Evolutionary conservation across 2,797 vertebrate species (phyloP), one percentile per base, ranked within the genome.

Genomic region (Rhynchonycteris naso): DNA sequence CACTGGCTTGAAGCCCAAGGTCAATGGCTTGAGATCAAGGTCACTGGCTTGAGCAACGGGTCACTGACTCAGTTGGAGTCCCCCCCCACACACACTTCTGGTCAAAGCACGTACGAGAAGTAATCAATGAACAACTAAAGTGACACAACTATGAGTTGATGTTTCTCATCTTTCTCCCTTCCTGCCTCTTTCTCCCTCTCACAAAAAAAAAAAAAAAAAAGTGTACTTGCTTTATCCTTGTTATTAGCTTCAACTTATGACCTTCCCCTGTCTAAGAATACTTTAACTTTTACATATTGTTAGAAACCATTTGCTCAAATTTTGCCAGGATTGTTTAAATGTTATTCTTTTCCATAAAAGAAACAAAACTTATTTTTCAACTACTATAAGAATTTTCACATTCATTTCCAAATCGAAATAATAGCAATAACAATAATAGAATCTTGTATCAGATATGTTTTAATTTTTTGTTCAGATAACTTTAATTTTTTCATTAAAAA

Each of bases 301-400:
- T 80, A 65, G 26, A 81, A 69, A 72, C 19, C 9, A 14, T 82
- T 52, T 91, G 28, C 69, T 12, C 54, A 75, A 68, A 81, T 43
- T 82, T 43, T 61, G 19, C n/a, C 30, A 86, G n/a, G 21, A 72
- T n/a, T 71, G 5, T 72, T 94, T 90, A 35, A 50, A 80, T 38
- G n/a, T 52, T 59, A 50, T 66, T 90, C 50, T 66, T 91, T 79
- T 63, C 38, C 61, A 93, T 66, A 82, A 93, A 88, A 76, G 15
- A 35, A 50, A 61, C n/a, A 38, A 30, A 52, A 24, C 24, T 35
- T n/a, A 54, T 65, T 94, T 93, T 90, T 63, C n/a, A 78, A 80
- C 5, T 54, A 52, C 28, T 90, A 5, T 59, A 93, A 83, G 13
- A 83, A 18, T 61, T 69, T 83, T 84, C 28, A 85, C 35, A 76